Conservation (phyloP, 1,140 invertebrate species). For the Propsilocerus akamusi region DNA sequence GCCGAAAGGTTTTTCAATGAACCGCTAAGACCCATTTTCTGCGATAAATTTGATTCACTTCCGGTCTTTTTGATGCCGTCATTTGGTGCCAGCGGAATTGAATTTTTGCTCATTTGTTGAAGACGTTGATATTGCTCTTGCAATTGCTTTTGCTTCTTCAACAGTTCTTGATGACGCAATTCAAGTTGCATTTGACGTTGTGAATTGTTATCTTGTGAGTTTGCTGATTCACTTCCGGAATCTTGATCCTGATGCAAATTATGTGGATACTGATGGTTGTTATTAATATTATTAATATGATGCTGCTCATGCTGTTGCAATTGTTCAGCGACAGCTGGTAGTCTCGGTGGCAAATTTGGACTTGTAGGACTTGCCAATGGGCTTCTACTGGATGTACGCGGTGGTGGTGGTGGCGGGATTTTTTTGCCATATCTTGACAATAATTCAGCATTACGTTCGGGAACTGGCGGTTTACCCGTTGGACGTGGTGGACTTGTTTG, state of each 20-base stretch:
- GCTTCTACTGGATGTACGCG: slow-evolving; percentile 60
- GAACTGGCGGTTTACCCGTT: slow-evolving; percentile 48
- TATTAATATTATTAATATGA: slow-evolving; percentile 4
- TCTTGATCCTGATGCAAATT: slow-evolving; percentile 3
- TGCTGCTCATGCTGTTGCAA: slow-evolving; percentile 8
- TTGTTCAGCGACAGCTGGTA: slow-evolving; percentile 18
- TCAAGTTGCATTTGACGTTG: slow-evolving; percentile 56
- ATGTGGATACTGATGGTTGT: slow-evolving; percentile 1
- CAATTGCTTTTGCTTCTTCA: slow-evolving; percentile 66
- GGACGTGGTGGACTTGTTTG: slow-evolving; percentile 30
- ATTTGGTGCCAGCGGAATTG: slow-evolving; percentile 36
- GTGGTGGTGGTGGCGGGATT: slow-evolving; percentile 70
- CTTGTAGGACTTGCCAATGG: slow-evolving; percentile 61
- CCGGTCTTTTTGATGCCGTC: slow-evolving; percentile 66
- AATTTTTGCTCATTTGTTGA: slow-evolving; percentile 63
- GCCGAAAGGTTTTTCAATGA: slow-evolving; percentile 36
- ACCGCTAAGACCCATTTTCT: slow-evolving; percentile 61
- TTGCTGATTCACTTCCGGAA: slow-evolving; percentile 44
- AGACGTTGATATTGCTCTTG: slow-evolving; percentile 77
- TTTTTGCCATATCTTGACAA: slow-evolving; percentile 44
- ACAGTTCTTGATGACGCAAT: slow-evolving; percentile 64
- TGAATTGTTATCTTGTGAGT: slow-evolving; percentile 42
- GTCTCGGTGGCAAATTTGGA: slow-evolving; percentile 34
- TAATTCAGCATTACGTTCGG: slow-evolving; percentile 53
- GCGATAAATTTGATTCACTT: slow-evolving; percentile 70